These are phyloP conservation scores for Pelvicachromis taeniatus DNA, from an alignment of 2,113 vertebrate genomes.

Conservation along the genomic window DNA sequence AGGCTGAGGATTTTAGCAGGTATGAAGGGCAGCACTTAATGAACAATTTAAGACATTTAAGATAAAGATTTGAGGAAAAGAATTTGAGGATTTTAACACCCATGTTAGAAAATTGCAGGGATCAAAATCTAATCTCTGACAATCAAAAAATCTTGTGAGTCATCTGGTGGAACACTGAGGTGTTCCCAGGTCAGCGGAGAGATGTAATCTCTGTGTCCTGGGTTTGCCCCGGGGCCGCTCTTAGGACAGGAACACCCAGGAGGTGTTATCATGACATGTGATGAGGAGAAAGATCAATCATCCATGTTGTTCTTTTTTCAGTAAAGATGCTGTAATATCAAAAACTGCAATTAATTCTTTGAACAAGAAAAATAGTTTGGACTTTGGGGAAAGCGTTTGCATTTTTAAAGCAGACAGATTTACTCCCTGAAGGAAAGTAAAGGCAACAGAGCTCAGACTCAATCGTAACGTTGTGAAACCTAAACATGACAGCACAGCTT, in stretches of 20 bases:
- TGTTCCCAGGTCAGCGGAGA: background rate
- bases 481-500: background rate
- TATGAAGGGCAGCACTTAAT: background rate
- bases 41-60: background rate
- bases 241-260: rapidly evolving
- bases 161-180: background rate
- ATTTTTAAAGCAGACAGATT: background rate
- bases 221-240: background rate
- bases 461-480: background rate
- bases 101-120: background rate
- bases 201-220: background rate
- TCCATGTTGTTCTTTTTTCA: background rate
- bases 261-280: background rate
- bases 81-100: background rate
- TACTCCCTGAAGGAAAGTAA: background rate
- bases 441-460: background rate
- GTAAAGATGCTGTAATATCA: too few relatives aligned
- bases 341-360: background rate
- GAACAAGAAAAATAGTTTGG: background rate
- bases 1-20: background rate
- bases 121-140: background rate
- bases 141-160: background rate
- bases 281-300: rapidly evolving
- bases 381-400: background rate
- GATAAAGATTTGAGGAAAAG: rapidly evolving